These are phyloP conservation scores for Chondrosia reniformis DNA, from an alignment of 37 sponge, comb jelly and placozoan genomes.

Conservation along the genomic window DNA sequence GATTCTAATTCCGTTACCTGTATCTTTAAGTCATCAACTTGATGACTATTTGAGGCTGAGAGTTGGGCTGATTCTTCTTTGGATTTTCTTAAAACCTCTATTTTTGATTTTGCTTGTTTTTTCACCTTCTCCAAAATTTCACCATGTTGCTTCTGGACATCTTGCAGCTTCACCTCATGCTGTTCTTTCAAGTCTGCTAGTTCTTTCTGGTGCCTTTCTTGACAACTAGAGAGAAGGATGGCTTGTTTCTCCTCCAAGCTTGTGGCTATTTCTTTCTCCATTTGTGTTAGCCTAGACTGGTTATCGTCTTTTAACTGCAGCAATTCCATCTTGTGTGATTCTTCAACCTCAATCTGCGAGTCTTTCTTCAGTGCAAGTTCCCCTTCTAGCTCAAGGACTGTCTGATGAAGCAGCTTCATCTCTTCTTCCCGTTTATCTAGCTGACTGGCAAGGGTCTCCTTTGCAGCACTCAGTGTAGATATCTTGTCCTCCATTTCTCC, in stretches of 20 bases:
- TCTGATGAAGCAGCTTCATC: neutral
- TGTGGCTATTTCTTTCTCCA: neutral
- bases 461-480: too few species aligned
- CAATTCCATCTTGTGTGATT: too few species aligned
- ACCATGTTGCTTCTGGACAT: neutral
- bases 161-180: neutral
- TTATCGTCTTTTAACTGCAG: too few species aligned
- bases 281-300: neutral
- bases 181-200: neutral
- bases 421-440: neutral
- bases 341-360: too few species aligned
- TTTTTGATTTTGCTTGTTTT: constrained; percentile 22
- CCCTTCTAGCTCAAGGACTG: too few species aligned
- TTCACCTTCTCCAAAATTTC: constrained; percentile 10
- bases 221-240: neutral
- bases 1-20: neutral
- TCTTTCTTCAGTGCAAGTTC: too few species aligned
- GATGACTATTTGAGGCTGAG: neutral
- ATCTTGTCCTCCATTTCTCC: too few species aligned
- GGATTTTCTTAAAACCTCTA: constrained; percentile 4
- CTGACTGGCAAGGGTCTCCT: neutral
- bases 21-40: neutral
- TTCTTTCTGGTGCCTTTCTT: neutral
- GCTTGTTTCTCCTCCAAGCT: neutral
- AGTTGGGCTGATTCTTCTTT: constrained; percentile 1